Base-by-base conservation (phyloP, 2,113 vertebrate genomes). In the Urocynchramus pylzowi region DNA sequence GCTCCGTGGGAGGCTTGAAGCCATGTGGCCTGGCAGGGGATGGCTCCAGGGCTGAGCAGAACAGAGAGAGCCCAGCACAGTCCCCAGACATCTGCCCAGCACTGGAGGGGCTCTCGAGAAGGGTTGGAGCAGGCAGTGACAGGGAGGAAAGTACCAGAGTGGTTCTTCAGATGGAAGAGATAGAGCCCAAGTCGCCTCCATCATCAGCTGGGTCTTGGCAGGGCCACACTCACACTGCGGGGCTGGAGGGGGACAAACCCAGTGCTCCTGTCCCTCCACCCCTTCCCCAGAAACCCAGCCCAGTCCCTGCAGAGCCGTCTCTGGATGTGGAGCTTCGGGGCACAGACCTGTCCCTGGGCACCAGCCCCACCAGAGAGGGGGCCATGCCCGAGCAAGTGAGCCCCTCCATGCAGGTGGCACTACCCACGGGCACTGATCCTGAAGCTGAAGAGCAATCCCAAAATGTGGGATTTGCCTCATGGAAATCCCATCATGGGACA, bases 141-240 rank as follows among this genome's bases (percentile, higher is more conserved):
- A 93, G 96, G 68, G 89, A 69, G 8, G 76, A 95, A 84, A 87
- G 67, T 63, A 87, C 89, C 76, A 68, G 93, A 65, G 37, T 79
- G 7, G 63, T 97, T 88, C 97, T 97, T 87, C 97, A 97, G 71
- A 97, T 96, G 95, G 98, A 98, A 89, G 96, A 90, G 41, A 89
- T 97, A 92, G 86, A 86, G 44, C 70, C 82, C 68, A 96, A 59
- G 59, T 75, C 7, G 1, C 50, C 60, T 4, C 33, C 54, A 3
- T 69, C 79, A 19, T 63, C 79, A 21, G 27, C 49, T n/a, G 89
- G 74, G 31, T 45, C 87, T 16, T 1, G 0, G 87, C 85, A 93
- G 33, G 71, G 76, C 49, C 44, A 49, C 44, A 31, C 27, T 28
- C 37, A 33, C 27, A 22, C 53, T 1, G 1, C 2, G 10, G 52